Evolutionary conservation across 35 echinoderm and acorn worm species (phyloP).

Genomic region (Acanthaster planci): DNA sequence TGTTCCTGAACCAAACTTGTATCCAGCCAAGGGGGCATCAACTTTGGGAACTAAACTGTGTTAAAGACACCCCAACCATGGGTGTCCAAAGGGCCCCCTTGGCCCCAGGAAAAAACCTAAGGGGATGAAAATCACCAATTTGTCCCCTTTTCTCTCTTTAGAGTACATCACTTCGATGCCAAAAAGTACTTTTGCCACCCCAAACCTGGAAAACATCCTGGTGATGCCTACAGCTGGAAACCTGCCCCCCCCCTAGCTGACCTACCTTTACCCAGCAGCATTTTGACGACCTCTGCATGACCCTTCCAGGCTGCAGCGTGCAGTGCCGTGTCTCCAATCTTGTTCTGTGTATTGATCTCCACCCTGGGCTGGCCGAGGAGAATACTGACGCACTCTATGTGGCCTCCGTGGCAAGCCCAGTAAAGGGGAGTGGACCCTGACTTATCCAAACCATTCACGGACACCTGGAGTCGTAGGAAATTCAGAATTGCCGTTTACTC

Average conservation of each 20-base stretch:
- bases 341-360: slow-evolving; percentile 84
- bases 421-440: slow-evolving; percentile 86
- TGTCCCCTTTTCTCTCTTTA: neutral
- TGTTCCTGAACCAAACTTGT: no score
- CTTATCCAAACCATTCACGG: slow-evolving; percentile 96
- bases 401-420: slow-evolving; percentile 88
- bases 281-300: slow-evolving; percentile 69
- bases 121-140: no score
- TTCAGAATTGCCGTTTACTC: neutral
- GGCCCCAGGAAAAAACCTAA: no score
- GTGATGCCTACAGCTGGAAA: neutral
- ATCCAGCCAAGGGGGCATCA: no score
- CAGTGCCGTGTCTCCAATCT: slow-evolving; percentile 90
- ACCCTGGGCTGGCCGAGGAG: slow-evolving; percentile 60
- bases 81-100: no score
- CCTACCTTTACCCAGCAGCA: slow-evolving; percentile 78
- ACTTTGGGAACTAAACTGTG: no score
- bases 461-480: slow-evolving; percentile 58
- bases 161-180: neutral
- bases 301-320: slow-evolving; percentile 96
- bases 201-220: neutral
- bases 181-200: neutral
- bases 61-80: no score
- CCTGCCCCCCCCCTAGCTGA: neutral
- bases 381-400: slow-evolving; percentile 79